Evolutionary conservation across 53 echinoderm and acorn worm genomes (phyloP).

Genomic region (Hippasteria phrygiana): DNA sequence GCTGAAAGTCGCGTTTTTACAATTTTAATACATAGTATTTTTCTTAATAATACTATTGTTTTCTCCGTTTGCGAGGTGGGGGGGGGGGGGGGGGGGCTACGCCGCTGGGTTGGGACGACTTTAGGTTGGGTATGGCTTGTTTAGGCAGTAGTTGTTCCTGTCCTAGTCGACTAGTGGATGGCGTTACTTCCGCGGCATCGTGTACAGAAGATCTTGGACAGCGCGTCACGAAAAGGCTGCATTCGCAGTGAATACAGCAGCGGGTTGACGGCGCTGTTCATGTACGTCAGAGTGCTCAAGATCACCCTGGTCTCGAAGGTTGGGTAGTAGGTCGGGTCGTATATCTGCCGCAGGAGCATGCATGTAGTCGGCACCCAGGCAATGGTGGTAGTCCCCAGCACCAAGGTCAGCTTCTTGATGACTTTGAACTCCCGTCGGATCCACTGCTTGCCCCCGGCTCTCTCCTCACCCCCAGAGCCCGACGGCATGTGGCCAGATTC

Average conservation of each 20-base stretch:
- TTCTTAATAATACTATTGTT: no score
- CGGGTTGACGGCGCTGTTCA: constrained; percentile 80
- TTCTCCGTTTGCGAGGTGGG: no score
- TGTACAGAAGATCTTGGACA: not conserved
- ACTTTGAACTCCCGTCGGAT: constrained; percentile 49
- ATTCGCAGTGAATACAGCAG: constrained; percentile 72
- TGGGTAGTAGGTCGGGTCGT: constrained; percentile 62
- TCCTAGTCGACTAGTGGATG: not conserved
- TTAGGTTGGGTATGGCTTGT: no score
- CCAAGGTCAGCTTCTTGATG: constrained; percentile 58
- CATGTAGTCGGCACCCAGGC: constrained; percentile 72
- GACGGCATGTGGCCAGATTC: constrained; percentile 8
- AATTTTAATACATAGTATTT: no score
- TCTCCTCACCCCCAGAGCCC: not conserved
- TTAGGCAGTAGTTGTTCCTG: not conserved
- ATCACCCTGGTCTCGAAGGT: constrained; percentile 62
- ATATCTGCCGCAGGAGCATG: constrained; percentile 70
- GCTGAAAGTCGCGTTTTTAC: no score
- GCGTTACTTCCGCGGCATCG: not conserved
- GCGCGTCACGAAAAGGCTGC: constrained; percentile 57
- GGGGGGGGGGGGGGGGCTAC: no score
- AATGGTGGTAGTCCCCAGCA: constrained; percentile 61
- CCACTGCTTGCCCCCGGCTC: not conserved
- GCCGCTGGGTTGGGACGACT: no score
- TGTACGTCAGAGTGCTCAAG: constrained; percentile 71